Percentiles rank a stretch among this genome's conserved stretches.
Evolutionary conservation across 2,113 vertebrate genomes (phyloP).

Genomic region (Siniperca chuatsi): DNA sequence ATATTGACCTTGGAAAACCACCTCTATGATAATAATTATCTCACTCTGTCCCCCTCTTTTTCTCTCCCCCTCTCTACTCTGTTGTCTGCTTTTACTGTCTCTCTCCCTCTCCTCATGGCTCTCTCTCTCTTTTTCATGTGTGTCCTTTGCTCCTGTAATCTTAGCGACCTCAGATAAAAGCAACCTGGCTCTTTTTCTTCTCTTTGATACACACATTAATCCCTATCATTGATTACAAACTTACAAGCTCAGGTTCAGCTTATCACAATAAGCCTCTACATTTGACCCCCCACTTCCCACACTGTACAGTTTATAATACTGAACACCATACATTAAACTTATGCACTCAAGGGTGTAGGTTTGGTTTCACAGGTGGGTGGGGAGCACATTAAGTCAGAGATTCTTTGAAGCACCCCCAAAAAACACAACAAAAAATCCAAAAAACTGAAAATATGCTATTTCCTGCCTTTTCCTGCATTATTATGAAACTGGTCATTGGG

Average conservation of each 20-base stretch:
- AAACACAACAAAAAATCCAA: background rate
- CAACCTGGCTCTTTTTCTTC: constrained; percentile 69
- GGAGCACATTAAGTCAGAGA: background rate
- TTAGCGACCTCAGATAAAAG: constrained; percentile 81
- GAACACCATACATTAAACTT: background rate
- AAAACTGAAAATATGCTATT: background rate
- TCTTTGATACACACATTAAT: constrained; percentile 86
- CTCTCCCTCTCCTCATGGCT: constrained; percentile 21
- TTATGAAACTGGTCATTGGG: background rate
- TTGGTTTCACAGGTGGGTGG: background rate
- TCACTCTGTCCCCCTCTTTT: constrained; percentile 24
- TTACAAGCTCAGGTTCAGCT: constrained; percentile 83
- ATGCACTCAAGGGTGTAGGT: background rate
- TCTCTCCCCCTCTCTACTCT: background rate
- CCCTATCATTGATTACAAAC: constrained; percentile 86
- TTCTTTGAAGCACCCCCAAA: background rate
- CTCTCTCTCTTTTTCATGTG: constrained; percentile 29
- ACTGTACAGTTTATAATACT: constrained; percentile 41
- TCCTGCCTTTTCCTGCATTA: background rate
- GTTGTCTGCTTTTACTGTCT: constrained; percentile 22
- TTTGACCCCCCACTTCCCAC: constrained; percentile 53
- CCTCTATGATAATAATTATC: constrained; percentile 74
- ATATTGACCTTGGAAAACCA: constrained; percentile 82
- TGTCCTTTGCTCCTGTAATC: constrained; percentile 78
- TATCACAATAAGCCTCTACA: constrained; percentile 80